Base-by-base conservation (phyloP, 2,888 invertebrate species). In the Thymelicus sylvestris region DNA sequence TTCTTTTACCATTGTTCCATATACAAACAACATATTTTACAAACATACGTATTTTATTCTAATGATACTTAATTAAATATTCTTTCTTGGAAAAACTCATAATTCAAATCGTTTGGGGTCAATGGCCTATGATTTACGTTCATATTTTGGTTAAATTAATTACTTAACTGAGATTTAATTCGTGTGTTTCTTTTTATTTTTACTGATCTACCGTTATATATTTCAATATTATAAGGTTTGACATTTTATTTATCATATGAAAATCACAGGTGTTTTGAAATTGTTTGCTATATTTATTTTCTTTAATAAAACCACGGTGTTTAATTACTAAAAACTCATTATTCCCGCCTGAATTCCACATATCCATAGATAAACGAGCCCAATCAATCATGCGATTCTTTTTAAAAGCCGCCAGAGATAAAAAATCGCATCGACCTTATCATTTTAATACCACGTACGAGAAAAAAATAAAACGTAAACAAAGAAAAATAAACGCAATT, bases 341-440 rank as follows among this genome's bases (percentile, higher is more conserved):
- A 63, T 63, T 68, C 62, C 66, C 64, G 64, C 67, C 63, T 55
- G 64, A 66, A 65, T 61, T 68, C 59, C 55, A 62, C 57, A 50
- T 63, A 55, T 44, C 24, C 66, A 72, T 61, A 69, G 67, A 64
- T 75, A 73, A 59, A 69, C 57, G 66, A 71, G 64, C 61, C 44
- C 72, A 67, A 73, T 73, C 67, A 67, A 71, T 72, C 52, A 66
- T 73, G 72, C 71, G 68, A 72, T 41, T 67, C 72, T 72, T 71
- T 65, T 63, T 67, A 71, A 71, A 59, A 60, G 59, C 61, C 70
- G 60, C 62, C 39, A 48, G 39, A 70, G 66, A 71, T 66, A 69
- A 72, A 71, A 73, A 74, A 74, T 64, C 55, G 60, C 50, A 71
- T 61, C 70, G 71, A 70, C 73, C 66, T 72, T 74, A 72, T 72